These are phyloP conservation scores for Conus canariensis DNA, from an alignment of 2,888 invertebrate species.

Conservation along the genomic window DNA sequence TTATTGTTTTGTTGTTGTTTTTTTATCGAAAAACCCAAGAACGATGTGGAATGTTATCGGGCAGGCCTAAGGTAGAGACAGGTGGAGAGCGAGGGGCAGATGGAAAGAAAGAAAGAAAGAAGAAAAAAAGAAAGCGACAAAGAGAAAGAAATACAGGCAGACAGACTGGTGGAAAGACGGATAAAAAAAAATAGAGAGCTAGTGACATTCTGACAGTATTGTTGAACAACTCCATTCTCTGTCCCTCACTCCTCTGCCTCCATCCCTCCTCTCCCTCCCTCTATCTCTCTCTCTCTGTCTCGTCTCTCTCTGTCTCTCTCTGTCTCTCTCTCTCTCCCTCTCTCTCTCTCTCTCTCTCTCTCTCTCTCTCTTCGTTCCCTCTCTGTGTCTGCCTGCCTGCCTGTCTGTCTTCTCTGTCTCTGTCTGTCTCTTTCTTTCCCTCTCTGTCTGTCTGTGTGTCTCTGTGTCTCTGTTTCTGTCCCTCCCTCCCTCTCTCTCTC, in stretches of 20 bases:
- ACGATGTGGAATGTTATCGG: too few species aligned
- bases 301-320: neutral
- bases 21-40: too few species aligned
- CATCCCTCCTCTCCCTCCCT: neutral
- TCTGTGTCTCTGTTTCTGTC: neutral
- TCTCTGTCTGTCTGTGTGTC: neutral
- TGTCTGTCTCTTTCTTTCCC: neutral
- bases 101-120: too few species aligned
- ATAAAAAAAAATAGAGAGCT: too few species aligned
- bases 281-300: neutral
- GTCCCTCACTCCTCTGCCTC: neutral
- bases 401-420: neutral
- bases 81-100: too few species aligned
- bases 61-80: too few species aligned
- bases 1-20: too few species aligned
- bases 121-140: too few species aligned
- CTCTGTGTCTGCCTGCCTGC: neutral
- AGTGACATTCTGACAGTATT: too few species aligned
- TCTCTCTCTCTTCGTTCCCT: neutral
- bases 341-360: neutral
- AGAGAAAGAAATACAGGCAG: too few species aligned
- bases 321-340: neutral
- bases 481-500: too few species aligned
- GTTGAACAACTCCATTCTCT: neutral
- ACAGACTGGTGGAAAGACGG: too few species aligned